These are phyloP conservation scores for Atrichornis clamosus DNA, from an alignment of 2,113 vertebrate species.

Conservation along the genomic window DNA sequence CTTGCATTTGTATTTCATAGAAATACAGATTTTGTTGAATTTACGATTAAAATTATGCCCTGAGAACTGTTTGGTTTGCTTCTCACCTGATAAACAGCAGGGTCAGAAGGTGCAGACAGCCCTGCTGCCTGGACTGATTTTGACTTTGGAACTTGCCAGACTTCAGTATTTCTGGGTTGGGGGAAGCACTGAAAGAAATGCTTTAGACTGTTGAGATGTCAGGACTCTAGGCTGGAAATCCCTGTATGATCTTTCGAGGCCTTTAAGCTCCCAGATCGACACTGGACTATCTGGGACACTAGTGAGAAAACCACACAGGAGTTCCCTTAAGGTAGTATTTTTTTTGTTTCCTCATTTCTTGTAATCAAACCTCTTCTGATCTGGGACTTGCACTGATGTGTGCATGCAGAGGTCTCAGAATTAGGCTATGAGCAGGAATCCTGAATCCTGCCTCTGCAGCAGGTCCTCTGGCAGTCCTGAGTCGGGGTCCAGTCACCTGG, in stretches of 20 bases:
- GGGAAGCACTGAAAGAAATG: neutral
- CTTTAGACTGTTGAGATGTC: neutral
- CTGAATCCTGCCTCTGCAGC: neutral
- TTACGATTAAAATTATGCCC: neutral
- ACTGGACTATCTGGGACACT: neutral
- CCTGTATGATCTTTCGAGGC: neutral
- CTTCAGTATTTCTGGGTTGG: neutral
- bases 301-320: neutral
- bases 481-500: rapidly evolving
- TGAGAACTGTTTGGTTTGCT: neutral
- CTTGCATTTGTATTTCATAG: neutral
- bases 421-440: neutral
- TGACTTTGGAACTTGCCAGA: neutral
- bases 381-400: neutral
- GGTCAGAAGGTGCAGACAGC: neutral
- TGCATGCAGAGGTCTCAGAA: neutral
- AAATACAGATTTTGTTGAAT: neutral
- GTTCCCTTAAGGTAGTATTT: neutral
- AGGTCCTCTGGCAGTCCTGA: neutral
- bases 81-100: rapidly evolving
- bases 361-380: neutral
- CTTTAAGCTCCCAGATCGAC: neutral
- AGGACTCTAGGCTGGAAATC: neutral
- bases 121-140: neutral
- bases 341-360: neutral